Percentiles rank a stretch among this genome's conserved stretches.
Evolutionary conservation across 2,888 invertebrate species (phyloP).

Genomic region (Parnassius orleans): DNA sequence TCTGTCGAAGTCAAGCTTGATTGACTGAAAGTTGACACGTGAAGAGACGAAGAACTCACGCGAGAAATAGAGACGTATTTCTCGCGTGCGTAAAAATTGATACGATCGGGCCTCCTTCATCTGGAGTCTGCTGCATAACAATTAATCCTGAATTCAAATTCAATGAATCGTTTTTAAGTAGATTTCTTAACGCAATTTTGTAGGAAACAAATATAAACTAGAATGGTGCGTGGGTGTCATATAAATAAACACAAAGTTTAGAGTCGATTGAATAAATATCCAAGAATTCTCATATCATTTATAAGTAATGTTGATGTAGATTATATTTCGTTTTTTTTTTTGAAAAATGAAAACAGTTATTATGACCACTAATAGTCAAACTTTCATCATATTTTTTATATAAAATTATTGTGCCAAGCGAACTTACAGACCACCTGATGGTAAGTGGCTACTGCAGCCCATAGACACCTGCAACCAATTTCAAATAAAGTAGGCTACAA

Average conservation of each 20-base stretch:
- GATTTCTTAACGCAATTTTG: constrained; percentile 31
- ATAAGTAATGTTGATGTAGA: background rate
- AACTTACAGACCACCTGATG: too few relatives aligned
- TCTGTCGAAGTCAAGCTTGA: constrained; percentile 14
- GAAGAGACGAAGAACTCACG: constrained; percentile 9
- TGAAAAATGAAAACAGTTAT: too few relatives aligned
- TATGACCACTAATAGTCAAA: too few relatives aligned
- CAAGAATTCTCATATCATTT: background rate
- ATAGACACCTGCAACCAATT: too few relatives aligned
- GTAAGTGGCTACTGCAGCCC: too few relatives aligned
- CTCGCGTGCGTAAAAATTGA: constrained; percentile 29
- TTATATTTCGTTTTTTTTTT: too few relatives aligned
- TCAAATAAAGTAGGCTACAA: too few relatives aligned
- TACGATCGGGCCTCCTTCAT: constrained; percentile 37
- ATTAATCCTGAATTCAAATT: constrained; percentile 42
- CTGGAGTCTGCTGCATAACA: constrained; percentile 35
- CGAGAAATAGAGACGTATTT: background rate
- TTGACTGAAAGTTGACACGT: constrained; percentile 26
- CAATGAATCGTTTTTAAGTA: constrained; percentile 36
- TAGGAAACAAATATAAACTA: constrained; percentile 12
- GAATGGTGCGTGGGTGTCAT: constrained; percentile 8
- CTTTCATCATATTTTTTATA: too few relatives aligned
- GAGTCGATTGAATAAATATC: background rate
- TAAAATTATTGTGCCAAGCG: too few relatives aligned
- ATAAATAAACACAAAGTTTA: background rate